These are phyloP conservation scores for Pygocentrus nattereri DNA, from an alignment of 2,797 vertebrate species.

Conservation along the genomic window DNA sequence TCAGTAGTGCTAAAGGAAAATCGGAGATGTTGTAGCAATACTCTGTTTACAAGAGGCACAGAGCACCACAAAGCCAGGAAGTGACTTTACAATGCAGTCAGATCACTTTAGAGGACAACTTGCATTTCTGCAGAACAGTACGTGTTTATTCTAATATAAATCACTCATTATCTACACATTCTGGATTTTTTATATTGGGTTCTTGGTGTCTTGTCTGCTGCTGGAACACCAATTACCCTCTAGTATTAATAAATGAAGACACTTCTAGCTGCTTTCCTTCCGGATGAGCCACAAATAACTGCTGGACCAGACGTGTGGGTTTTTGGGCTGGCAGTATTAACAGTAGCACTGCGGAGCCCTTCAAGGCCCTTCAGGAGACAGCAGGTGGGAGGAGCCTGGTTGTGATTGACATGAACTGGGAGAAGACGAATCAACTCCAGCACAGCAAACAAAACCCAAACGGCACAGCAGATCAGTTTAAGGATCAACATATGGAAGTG, in stretches of 20 bases:
- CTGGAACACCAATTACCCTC: not conserved
- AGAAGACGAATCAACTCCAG: too few species aligned
- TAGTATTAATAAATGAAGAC: slow-evolving; percentile 8
- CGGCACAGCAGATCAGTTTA: not conserved
- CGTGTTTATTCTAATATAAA: not conserved
- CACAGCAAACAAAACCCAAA: not conserved
- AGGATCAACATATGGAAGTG: too few species aligned
- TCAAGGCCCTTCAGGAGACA: not conserved
- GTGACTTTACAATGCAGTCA: too few species aligned
- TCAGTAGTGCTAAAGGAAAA: too few species aligned
- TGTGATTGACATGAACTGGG: not conserved
- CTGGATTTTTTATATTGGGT: not conserved
- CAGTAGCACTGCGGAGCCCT: not conserved
- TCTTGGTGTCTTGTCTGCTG: not conserved
- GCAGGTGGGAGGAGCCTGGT: not conserved
- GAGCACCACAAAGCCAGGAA: too few species aligned
- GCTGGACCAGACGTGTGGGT: not conserved
- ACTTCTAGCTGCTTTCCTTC: not conserved
- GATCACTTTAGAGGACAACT: too few species aligned
- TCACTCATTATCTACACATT: not conserved
- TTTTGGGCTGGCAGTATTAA: slow-evolving; percentile 2
- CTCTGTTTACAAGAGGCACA: too few species aligned
- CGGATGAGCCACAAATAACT: not conserved
- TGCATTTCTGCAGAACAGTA: too few species aligned
- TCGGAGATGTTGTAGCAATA: too few species aligned